These are phyloP conservation scores for Trachelus tabidus DNA, from an alignment of 2,888 invertebrate genomes.

Conservation along the genomic window DNA sequence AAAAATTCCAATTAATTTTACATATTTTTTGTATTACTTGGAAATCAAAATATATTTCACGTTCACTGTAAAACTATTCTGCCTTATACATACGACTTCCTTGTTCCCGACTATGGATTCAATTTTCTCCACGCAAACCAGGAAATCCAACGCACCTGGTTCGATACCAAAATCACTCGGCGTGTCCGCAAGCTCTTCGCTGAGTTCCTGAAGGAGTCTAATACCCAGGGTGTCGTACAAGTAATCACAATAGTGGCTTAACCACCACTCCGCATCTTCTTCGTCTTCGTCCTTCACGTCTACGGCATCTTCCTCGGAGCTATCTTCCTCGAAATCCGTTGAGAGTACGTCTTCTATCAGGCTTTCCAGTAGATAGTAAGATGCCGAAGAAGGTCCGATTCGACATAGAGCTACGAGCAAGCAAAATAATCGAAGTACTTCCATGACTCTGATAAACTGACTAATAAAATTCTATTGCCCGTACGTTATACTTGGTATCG, in stretches of 20 bases:
- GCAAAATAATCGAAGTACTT: neutral
- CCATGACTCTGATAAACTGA: neutral
- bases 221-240: neutral
- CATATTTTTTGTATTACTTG: neutral
- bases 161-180: conserved; percentile 19
- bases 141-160: conserved; percentile 47
- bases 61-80: neutral
- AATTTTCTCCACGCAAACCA: conserved; percentile 40
- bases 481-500: neutral
- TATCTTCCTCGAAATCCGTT: neutral
- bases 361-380: neutral
- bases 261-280: neutral
- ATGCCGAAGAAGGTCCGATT: neutral
- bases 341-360: neutral
- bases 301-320: neutral
- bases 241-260: neutral
- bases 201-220: neutral
- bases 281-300: neutral
- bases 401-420: neutral
- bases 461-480: neutral
- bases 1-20: neutral
- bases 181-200: neutral
- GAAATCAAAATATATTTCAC: neutral
- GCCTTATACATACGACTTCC: neutral
- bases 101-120: conserved; percentile 25